A percentile compares a stretch with the other conserved stretches of the same genome.
Evolutionary conservation across 2,113 vertebrate species (phyloP).

Genomic region (Hyperopisus bebe): DNA sequence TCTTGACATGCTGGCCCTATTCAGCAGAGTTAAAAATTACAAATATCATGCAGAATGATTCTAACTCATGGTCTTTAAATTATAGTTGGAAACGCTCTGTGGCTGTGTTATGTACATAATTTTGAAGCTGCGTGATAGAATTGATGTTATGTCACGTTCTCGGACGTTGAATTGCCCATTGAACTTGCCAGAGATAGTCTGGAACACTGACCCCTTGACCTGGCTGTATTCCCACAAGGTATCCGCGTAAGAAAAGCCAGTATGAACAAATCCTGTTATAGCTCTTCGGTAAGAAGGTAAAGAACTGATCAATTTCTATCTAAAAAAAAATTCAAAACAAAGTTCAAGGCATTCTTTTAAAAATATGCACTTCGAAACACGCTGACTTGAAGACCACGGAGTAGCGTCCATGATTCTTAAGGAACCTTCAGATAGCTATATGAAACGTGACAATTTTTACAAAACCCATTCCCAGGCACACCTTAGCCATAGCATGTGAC

Average conservation of each 20-base stretch:
- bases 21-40: constrained; percentile 56
- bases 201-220: constrained; percentile 58
- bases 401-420: constrained; percentile 41
- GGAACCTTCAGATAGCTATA: constrained; percentile 45
- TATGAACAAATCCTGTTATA: background rate
- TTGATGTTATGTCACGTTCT: constrained; percentile 49
- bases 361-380: constrained; percentile 41
- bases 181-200: constrained; percentile 53
- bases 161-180: constrained; percentile 53
- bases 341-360: constrained; percentile 40
- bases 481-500: constrained; percentile 11
- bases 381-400: constrained; percentile 50
- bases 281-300: constrained; percentile 40
- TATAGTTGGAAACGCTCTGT: constrained; percentile 52
- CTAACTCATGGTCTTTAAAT: constrained; percentile 53
- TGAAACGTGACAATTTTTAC: constrained; percentile 45
- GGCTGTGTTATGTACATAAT: constrained; percentile 57
- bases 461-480: constrained; percentile 32
- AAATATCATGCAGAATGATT: constrained; percentile 61
- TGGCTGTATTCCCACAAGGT: constrained; percentile 53
- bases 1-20: constrained; percentile 49
- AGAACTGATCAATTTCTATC: constrained; percentile 64
- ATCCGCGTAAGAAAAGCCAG: background rate
- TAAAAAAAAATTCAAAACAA: constrained; percentile 38
- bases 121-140: constrained; percentile 50